Evolutionary conservation across 92 coral and sea anemone species (phyloP).

Genomic region (Galaxea fascicularis): DNA sequence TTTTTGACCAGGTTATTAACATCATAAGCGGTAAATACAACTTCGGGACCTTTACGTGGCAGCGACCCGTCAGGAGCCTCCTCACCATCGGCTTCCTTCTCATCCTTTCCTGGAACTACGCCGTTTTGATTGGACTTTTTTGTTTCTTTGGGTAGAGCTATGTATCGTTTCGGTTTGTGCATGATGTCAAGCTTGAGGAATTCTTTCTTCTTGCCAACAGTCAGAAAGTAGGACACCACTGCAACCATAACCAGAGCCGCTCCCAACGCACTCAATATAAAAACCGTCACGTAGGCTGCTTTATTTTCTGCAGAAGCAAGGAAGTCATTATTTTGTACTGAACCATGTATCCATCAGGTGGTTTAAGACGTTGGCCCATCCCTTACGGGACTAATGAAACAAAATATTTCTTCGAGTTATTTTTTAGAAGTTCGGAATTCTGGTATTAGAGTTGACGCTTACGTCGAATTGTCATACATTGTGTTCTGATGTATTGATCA

Average conservation of each 20-base stretch:
- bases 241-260: constrained; percentile 66
- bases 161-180: constrained; percentile 74
- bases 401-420: no score
- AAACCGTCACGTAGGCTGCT: constrained; percentile 65
- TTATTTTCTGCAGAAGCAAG: constrained; percentile 51
- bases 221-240: constrained; percentile 28
- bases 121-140: constrained; percentile 58
- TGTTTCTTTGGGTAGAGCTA: constrained; percentile 41
- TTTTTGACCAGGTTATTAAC: constrained; percentile 56
- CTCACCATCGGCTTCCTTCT: constrained; percentile 21
- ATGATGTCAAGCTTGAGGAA: constrained; percentile 47
- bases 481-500: no score
- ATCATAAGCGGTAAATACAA: constrained; percentile 68
- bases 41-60: constrained; percentile 50
- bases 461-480: no score
- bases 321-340: neutral
- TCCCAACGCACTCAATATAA: constrained; percentile 62
- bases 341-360: neutral
- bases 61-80: constrained; percentile 30
- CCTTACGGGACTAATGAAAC: no score
- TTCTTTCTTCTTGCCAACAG: constrained; percentile 37
- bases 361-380: neutral
- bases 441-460: no score
- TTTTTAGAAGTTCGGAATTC: no score
- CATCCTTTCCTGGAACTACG: constrained; percentile 39